These are phyloP conservation scores for Poeciliopsis gracilis DNA, from an alignment of 2,797 vertebrate species.

Conservation along the genomic window DNA sequence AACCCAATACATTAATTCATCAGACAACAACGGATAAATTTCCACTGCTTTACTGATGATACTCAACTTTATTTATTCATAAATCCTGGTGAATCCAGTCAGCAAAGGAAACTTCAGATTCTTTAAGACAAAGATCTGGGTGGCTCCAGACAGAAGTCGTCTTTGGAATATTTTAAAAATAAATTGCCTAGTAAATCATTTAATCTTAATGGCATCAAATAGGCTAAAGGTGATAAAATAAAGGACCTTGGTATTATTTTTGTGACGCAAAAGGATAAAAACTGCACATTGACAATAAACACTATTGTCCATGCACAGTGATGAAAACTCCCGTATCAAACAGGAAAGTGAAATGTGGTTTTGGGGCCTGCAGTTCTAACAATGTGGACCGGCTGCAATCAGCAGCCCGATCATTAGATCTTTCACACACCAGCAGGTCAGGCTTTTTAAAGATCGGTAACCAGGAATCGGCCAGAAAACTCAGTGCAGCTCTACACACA, in stretches of 20 bases:
- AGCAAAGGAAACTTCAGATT: neutral
- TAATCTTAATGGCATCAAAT: neutral
- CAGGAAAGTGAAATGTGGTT: neutral
- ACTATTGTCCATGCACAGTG: too few species aligned
- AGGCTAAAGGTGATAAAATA: neutral
- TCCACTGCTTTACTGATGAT: neutral
- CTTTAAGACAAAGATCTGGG: neutral
- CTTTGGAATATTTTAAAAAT: neutral
- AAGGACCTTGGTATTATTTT: neutral
- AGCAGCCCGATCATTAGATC: too few species aligned
- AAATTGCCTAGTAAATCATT: neutral
- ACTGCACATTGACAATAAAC: too few species aligned
- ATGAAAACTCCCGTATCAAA: neutral
- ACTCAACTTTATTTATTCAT: neutral
- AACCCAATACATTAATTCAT: neutral
- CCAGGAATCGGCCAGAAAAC: too few species aligned
- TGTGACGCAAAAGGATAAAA: neutral
- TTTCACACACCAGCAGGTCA: too few species aligned
- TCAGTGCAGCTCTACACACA: too few species aligned
- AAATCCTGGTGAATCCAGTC: neutral
- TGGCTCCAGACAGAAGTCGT: neutral
- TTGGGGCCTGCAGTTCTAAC: too few species aligned
- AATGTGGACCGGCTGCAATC: too few species aligned
- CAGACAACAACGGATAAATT: neutral
- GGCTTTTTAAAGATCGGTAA: too few species aligned